Evolutionary conservation across 2,113 vertebrate genomes (phyloP).

Genomic region (Cyanoramphus novaezelandiae): DNA sequence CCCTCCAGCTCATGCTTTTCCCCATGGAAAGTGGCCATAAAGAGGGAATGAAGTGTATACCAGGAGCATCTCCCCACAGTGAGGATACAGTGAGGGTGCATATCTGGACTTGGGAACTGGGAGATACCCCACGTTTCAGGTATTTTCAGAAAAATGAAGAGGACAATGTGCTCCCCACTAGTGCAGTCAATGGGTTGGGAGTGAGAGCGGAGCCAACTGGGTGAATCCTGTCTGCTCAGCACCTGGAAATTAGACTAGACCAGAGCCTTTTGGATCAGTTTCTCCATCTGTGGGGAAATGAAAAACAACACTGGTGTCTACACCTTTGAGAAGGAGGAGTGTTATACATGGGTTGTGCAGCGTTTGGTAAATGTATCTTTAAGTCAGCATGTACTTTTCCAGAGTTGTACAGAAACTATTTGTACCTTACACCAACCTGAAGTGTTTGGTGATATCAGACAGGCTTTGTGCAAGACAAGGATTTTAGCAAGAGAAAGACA

Average conservation of each 20-base stretch:
- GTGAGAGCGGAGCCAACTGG: not conserved
- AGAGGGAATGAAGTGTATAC: not conserved
- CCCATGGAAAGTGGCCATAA: not conserved
- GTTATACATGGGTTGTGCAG: not conserved
- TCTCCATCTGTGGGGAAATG: not conserved
- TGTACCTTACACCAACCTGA: not conserved
- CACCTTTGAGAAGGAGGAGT: not conserved
- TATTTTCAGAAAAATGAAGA: not conserved
- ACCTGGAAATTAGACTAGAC: not conserved
- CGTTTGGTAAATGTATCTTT: not conserved
- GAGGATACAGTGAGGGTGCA: rapidly evolving
- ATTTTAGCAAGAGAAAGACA: not conserved
- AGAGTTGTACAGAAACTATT: not conserved
- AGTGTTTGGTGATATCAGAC: not conserved
- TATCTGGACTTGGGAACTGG: not conserved
- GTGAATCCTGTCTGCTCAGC: not conserved
- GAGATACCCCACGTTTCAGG: not conserved
- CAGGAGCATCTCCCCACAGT: not conserved
- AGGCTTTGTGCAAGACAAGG: not conserved
- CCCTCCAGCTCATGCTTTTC: not conserved
- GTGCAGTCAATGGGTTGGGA: not conserved
- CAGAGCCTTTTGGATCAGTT: not conserved
- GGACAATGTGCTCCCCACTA: not conserved
- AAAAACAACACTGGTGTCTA: not conserved
- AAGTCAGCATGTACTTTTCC: not conserved